Percentiles rank a stretch among this genome's conserved stretches.
These are phyloP conservation scores for Panorpa germanica DNA, from an alignment of 2,888 invertebrate species.

Conservation along the genomic window DNA sequence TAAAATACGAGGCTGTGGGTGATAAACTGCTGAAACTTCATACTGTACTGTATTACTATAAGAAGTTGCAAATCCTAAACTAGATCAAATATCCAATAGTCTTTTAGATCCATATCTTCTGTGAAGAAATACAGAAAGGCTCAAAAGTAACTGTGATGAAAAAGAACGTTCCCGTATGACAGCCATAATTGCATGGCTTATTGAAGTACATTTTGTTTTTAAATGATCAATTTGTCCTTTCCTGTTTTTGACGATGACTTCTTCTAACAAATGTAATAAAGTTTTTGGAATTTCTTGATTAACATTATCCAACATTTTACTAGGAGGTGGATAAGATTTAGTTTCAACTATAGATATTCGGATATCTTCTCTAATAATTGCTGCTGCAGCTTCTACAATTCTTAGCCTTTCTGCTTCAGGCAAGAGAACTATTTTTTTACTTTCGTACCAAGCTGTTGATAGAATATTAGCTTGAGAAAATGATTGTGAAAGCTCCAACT, in stretches of 20 bases:
- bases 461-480: no score
- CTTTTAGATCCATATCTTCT: constrained; percentile 18
- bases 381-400: constrained; percentile 20
- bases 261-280: constrained; percentile 17
- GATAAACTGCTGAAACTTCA: constrained; percentile 15
- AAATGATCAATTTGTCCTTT: no score
- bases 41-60: constrained; percentile 15
- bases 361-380: constrained; percentile 20
- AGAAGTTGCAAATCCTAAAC: constrained; percentile 18
- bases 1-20: constrained; percentile 17
- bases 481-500: no score
- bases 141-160: no score
- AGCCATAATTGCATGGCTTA: constrained; percentile 18
- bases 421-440: no score
- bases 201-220: constrained; percentile 18
- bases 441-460: no score
- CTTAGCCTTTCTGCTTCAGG: constrained; percentile 17
- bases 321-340: constrained; percentile 18
- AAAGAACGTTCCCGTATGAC: constrained; percentile 15
- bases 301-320: constrained; percentile 17
- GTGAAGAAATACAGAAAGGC: constrained; percentile 17
- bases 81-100: constrained; percentile 17
- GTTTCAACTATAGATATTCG: constrained; percentile 17
- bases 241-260: constrained; percentile 17
- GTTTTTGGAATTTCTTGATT: constrained; percentile 17